Percentiles rank a stretch among this genome's conserved stretches.
These are phyloP conservation scores for Rhopalosiphum maidis DNA, from an alignment of 1,140 invertebrate species.

Conservation along the genomic window DNA sequence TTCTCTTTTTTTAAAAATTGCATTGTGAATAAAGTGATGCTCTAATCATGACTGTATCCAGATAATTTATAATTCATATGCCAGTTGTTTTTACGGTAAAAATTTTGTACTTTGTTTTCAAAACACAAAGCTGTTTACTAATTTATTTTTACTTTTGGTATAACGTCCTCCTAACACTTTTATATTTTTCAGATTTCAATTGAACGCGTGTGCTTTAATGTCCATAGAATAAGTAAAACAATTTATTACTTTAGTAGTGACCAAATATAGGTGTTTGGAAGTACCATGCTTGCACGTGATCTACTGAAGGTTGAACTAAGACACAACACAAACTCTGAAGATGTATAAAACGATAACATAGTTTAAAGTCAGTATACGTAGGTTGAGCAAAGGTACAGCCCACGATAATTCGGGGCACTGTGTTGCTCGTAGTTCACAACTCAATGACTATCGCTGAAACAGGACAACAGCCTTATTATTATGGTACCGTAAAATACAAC, in stretches of 20 bases:
- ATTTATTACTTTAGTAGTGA: background rate
- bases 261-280: background rate
- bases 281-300: background rate
- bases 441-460: background rate
- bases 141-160: background rate
- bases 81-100: background rate
- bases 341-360: background rate
- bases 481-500: background rate
- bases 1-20: too few species aligned
- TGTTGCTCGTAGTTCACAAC: background rate
- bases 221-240: background rate
- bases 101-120: background rate
- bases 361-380: background rate
- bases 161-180: background rate
- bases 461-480: background rate
- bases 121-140: background rate
- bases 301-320: background rate
- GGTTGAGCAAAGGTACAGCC: background rate
- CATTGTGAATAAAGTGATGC: background rate
- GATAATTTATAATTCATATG: background rate
- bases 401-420: background rate
- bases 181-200: background rate
- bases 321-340: background rate
- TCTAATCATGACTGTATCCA: background rate
- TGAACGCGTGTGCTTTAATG: background rate